Evolutionary conservation across 2,797 vertebrate genomes (phyloP), one percentile per base, ranked within the genome.

Genomic region (Takifugu ocellatus): DNA sequence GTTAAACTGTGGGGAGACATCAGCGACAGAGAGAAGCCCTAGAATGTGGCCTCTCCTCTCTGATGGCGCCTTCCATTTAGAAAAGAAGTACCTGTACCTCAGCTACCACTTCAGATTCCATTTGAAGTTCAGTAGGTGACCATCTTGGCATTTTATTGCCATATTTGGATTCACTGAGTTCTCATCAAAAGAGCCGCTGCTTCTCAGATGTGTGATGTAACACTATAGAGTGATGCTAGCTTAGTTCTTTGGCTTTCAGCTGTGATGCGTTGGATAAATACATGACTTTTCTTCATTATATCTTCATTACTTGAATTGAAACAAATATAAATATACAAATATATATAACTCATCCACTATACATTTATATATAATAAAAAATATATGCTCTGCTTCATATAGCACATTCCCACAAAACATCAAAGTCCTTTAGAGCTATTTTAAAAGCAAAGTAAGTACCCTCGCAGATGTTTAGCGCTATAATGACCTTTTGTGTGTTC

Each of bases 101-200:
- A 51, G 57, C 50, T 33, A 25, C 74, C 77, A 77, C 79, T 86
- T 83, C 77, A 85, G 63, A 72, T 68, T 83, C 68, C 71, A 87
- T 86, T 84, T 84, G 62, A 74, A 64, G 65, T 43, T 61, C 68
- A 8, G 61, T 48, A 21, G 51, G 72, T 66, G 62, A 56, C 54
- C 46, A 49, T 63, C 49, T 70, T 25, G 5, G 5, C 11, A 29
- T 63, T 60, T 70, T 67, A 71, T 64, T 76, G 68, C 39, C 49
- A 56, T 33, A 51, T 72, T 31, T 75, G 63, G 11, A 53, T 56
- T 54, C 59, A 59, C 59, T 39, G 25, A 54, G 43, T 60, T 70
- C 51, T 77, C 49, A 43, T 51, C 43, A 56, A 25, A 50, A 68
- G 51, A 62, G 61, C 54, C 47, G 57, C 49, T 42, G 17, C 51